Conservation (phyloP, 2,888 invertebrate genomes). For the Criorhina ranunculi region DNA sequence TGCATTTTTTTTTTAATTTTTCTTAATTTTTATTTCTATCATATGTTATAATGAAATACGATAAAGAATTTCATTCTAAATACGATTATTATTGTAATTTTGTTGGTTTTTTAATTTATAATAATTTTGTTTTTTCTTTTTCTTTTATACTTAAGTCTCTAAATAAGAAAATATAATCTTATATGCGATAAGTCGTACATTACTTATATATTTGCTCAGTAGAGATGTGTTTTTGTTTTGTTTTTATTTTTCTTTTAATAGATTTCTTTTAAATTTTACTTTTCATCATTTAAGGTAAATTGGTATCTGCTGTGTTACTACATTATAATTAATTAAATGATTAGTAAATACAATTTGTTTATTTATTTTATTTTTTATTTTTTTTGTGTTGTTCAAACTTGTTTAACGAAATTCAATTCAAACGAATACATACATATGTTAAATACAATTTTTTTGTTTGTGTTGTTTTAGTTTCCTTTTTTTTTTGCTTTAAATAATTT, state of each 20-base stretch:
- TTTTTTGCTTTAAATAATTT: constrained; percentile 12
- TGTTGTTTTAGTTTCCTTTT: constrained; percentile 13
- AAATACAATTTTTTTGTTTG: constrained; percentile 12
- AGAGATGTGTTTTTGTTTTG: constrained; percentile 70
- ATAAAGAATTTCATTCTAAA: constrained; percentile 63
- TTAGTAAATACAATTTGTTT: constrained; percentile 61
- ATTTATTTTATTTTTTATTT: constrained; percentile 20
- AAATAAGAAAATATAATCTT: constrained; percentile 76
- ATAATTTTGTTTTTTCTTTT: constrained; percentile 43
- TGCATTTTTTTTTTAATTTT: constrained; percentile 31
- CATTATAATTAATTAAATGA: constrained; percentile 56
- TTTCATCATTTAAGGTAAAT: constrained; percentile 60
- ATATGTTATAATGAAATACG: constrained; percentile 70
- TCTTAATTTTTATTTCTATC: constrained; percentile 65
- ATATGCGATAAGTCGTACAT: constrained; percentile 76
- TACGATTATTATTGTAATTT: constrained; percentile 67
- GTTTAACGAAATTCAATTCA: constrained; percentile 30
- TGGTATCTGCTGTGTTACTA: constrained; percentile 68
- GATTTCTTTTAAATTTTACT: constrained; percentile 15
- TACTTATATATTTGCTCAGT: constrained; percentile 62
- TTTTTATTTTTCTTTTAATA: constrained; percentile 13
- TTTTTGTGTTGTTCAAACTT: constrained; percentile 30
- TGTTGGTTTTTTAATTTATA: constrained; percentile 35
- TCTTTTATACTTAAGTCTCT: constrained; percentile 70
- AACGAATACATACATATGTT: constrained; percentile 31